Percentiles rank a stretch among this genome's conserved stretches.
phyloP scores from a whole-genome alignment of 2,797 vertebrate species.

The Erithacus rubecula region DNA sequence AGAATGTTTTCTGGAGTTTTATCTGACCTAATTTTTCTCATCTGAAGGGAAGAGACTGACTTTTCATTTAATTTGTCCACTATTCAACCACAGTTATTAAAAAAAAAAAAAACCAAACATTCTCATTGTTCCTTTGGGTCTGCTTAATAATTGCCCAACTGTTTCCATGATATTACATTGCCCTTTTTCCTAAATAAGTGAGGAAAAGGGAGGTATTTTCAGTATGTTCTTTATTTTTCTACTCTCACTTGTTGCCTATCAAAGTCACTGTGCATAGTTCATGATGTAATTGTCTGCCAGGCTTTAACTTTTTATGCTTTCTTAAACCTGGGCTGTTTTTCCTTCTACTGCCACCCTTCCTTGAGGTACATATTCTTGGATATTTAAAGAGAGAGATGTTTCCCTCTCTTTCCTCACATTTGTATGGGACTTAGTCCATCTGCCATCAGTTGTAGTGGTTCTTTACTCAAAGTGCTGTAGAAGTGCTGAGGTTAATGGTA shows the following conservation, averaged over 20 bases:
- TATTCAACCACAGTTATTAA: neutral
- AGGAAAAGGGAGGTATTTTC: neutral
- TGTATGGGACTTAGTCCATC: neutral
- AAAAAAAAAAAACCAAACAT: neutral
- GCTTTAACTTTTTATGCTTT: neutral
- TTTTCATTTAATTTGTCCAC: neutral
- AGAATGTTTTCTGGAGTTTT: neutral
- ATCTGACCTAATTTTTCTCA: neutral
- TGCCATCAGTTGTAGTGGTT: neutral
- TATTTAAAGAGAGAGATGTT: neutral
- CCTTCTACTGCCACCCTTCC: neutral
- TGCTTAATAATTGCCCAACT: neutral
- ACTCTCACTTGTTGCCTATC: neutral
- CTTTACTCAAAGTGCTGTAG: neutral
- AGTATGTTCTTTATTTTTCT: neutral
- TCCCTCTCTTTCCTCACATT: neutral
- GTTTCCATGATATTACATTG: neutral
- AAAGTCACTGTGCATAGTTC: neutral
- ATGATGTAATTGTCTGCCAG: neutral
- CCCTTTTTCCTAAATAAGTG: neutral
- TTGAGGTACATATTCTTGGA: neutral
- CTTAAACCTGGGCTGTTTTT: neutral
- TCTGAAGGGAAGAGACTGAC: neutral
- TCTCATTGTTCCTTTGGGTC: neutral
- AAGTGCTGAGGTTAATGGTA: neutral